A percentile compares a stretch with the other conserved stretches of the same genome.
These are phyloP conservation scores for Chloroceryle inda DNA, from an alignment of 2,797 vertebrate species.

Conservation along the genomic window DNA sequence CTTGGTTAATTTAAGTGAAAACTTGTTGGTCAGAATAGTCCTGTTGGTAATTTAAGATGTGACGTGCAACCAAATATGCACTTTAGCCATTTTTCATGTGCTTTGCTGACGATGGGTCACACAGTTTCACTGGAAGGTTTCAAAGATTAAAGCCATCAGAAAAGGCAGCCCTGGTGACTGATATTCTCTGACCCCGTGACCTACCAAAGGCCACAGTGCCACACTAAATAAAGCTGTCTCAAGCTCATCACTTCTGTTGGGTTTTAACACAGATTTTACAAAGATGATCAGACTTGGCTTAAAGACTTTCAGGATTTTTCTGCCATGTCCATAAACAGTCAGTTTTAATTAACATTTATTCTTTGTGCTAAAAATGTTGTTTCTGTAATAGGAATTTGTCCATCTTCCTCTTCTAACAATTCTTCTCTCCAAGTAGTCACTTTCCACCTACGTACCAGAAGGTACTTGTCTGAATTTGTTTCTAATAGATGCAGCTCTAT, in stretches of 20 bases:
- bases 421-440: neutral
- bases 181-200: constrained; percentile 50
- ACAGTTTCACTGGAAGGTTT: constrained; percentile 21
- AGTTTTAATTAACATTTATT: constrained; percentile 1
- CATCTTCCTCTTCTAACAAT: neutral
- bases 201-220: constrained; percentile 11
- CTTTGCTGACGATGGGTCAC: neutral
- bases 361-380: neutral
- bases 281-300: neutral
- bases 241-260: constrained; percentile 6
- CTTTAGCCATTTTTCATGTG: neutral
- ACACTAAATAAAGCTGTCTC: constrained; percentile 57
- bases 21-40: neutral
- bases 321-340: neutral
- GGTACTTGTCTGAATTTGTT: neutral
- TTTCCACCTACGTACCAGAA: neutral
- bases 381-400: neutral
- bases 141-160: constrained; percentile 47
- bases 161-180: constrained; percentile 29
- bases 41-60: constrained; percentile 23
- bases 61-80: neutral
- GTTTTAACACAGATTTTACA: neutral
- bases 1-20: neutral
- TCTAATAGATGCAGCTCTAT: neutral
- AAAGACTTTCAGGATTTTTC: neutral